Percentiles rank a stretch among this genome's conserved stretches.
Conservation (phyloP, 2,113 vertebrate genomes). For the Amblyornis subalaris region DNA sequence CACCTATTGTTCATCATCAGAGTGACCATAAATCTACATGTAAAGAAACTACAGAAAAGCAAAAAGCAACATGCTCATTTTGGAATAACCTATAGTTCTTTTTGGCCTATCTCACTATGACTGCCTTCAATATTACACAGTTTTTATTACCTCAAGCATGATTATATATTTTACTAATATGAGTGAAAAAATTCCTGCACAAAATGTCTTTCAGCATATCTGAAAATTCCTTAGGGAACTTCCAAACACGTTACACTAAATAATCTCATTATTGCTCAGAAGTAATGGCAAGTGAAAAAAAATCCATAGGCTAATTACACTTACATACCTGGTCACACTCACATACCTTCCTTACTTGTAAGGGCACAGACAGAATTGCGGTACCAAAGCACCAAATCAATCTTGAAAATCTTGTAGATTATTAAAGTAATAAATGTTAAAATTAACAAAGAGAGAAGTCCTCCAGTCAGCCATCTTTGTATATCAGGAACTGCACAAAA, state of each 20-base stretch:
- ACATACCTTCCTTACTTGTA: conserved; percentile 77
- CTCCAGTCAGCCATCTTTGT: conserved; percentile 56
- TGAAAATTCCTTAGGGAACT: not conserved
- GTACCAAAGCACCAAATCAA: conserved; percentile 86
- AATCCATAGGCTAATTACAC: not conserved
- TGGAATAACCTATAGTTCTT: not conserved
- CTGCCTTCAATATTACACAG: not conserved
- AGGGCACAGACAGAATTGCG: conserved; percentile 70
- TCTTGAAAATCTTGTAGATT: conserved; percentile 80
- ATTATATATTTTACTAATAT: not conserved
- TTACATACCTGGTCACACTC: not conserved
- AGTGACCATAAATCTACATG: not conserved
- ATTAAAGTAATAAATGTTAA: conserved; percentile 60
- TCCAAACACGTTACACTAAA: not conserved
- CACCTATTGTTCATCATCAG: conserved; percentile 21
- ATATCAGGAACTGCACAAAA: conserved; percentile 71
- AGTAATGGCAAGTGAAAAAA: not conserved
- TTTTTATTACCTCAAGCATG: not conserved
- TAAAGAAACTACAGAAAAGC: not conserved
- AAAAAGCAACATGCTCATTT: not conserved
- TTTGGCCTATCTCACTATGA: not conserved
- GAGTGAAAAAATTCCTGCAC: not conserved
- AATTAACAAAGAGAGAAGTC: conserved; percentile 54
- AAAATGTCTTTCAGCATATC: not conserved
- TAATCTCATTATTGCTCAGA: not conserved